These are phyloP conservation scores for Caranx ignobilis DNA, from an alignment of 2,113 vertebrate species.

Conservation along the genomic window DNA sequence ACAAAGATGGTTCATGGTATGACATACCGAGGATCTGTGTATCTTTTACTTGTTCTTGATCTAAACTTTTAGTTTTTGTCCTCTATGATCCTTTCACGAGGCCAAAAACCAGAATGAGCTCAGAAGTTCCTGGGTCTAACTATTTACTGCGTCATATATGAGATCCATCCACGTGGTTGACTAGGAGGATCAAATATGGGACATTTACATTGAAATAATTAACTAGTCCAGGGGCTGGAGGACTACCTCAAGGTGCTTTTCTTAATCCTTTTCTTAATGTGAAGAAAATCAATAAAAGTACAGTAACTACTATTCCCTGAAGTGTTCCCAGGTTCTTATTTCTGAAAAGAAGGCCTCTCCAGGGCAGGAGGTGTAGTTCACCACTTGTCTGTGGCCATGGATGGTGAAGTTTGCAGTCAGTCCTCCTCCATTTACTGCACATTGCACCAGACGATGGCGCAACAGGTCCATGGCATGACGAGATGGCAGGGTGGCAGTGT, in stretches of 20 bases:
- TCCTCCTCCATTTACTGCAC: constrained; percentile 77
- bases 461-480: constrained; percentile 74
- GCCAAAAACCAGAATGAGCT: too few species aligned
- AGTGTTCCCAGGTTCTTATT: constrained; percentile 87
- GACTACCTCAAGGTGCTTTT: background rate
- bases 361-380: constrained; percentile 85
- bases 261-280: background rate
- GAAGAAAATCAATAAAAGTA: background rate
- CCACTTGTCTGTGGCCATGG: constrained; percentile 89
- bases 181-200: background rate
- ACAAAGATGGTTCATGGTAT: background rate
- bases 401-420: constrained; percentile 82
- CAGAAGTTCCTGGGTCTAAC: background rate
- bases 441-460: constrained; percentile 80
- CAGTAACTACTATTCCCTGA: constrained; percentile 65
- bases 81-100: too few species aligned
- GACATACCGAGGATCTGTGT: background rate
- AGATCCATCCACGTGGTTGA: background rate
- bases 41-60: background rate
- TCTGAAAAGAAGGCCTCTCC: constrained; percentile 87
- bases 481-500: constrained; percentile 80
- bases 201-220: background rate
- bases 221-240: background rate
- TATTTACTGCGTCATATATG: background rate
- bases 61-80: background rate